Conservation (phyloP, 2,797 vertebrate species). For the Cyprinodon diabolis region DNA sequence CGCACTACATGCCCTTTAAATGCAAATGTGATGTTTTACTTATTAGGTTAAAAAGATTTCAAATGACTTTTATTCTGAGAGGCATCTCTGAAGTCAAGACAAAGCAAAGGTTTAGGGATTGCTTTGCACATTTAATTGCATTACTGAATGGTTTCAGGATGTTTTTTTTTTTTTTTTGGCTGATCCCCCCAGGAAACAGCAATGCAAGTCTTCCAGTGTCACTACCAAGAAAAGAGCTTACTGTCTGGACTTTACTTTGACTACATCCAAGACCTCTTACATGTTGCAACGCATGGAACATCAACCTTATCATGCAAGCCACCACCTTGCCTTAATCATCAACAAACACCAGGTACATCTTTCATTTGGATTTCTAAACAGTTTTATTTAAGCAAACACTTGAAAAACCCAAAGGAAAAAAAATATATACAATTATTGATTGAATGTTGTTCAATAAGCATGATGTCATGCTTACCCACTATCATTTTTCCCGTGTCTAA, state of each 20-base stretch:
- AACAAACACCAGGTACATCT: constrained; percentile 71
- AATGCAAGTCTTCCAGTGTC: constrained; percentile 83
- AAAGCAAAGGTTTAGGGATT: constrained; percentile 7
- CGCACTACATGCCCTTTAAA: background rate
- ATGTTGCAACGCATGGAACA: constrained; percentile 60
- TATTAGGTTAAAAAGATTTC: background rate
- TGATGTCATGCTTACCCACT: background rate
- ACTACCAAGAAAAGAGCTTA: constrained; percentile 74
- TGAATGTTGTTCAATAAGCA: constrained; percentile 19
- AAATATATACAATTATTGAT: constrained; percentile 36
- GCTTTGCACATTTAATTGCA: constrained; percentile 26
- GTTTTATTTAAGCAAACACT: constrained; percentile 13
- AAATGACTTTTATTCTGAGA: constrained; percentile 2
- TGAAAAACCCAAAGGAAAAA: background rate
- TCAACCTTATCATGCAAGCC: constrained; percentile 75
- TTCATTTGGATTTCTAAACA: constrained; percentile 4
- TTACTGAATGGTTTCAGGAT: constrained; percentile 23
- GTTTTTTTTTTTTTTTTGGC: constrained; percentile 16
- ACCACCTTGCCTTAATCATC: constrained; percentile 71
- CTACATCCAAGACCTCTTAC: constrained; percentile 77
- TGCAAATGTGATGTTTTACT: background rate
- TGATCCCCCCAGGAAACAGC: constrained; percentile 72
- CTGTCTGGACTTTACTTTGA: constrained; percentile 78
- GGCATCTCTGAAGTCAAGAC: background rate
- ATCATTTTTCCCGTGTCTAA: constrained; percentile 37